Conservation (phyloP, 2,888 invertebrate species). For the Polymixis flavicincta region DNA sequence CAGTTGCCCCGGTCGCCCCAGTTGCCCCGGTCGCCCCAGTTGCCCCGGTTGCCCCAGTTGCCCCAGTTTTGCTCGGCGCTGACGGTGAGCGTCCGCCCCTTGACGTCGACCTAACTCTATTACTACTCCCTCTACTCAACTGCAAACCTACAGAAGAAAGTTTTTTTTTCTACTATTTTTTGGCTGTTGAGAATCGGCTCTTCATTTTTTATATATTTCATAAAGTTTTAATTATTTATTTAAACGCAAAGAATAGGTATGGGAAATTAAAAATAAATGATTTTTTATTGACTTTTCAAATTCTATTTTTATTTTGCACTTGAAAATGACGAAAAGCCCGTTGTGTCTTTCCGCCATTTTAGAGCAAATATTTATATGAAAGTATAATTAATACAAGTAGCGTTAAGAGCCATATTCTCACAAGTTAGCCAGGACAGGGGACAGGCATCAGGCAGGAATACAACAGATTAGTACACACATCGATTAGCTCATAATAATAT, state of each 20-base stretch:
- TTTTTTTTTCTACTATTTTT: constrained; percentile 75
- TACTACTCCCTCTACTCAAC: constrained; percentile 92
- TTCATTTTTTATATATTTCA: constrained; percentile 13
- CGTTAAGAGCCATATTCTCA: constrained; percentile 77
- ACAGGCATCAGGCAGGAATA: constrained; percentile 86
- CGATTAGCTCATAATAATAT: constrained; percentile 57
- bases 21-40: constrained; percentile 69
- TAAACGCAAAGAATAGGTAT: not conserved
- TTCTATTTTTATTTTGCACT: not conserved
- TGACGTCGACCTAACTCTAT: constrained; percentile 90
- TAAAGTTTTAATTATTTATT: not conserved
- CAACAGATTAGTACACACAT: constrained; percentile 71
- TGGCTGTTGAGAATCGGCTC: constrained; percentile 80
- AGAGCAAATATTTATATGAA: not conserved
- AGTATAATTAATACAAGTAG: not conserved
- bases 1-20: constrained; percentile 60
- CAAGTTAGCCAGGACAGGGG: constrained; percentile 71
- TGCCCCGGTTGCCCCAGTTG: constrained; percentile 53
- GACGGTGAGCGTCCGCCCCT: constrained; percentile 87
- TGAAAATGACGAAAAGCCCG: not conserved
- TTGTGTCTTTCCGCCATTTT: not conserved
- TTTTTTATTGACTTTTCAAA: not conserved
- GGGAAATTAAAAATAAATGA: not conserved
- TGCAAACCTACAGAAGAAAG: constrained; percentile 91
- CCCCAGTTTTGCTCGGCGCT: constrained; percentile 83